Conservation (phyloP, 2,113 vertebrate species). For the Vireo altiloquus region DNA sequence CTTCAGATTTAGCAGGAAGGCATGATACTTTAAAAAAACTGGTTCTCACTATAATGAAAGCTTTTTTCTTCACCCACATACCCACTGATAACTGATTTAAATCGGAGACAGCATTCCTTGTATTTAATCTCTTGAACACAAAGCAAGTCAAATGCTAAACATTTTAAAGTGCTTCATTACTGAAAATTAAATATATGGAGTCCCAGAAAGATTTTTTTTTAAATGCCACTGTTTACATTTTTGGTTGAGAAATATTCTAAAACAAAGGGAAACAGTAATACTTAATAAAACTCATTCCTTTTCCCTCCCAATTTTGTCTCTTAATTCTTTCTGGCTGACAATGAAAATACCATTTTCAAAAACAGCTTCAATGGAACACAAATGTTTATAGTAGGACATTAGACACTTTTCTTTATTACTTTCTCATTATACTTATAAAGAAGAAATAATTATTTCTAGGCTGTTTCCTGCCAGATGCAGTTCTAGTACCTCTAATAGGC, state of each 20-base stretch:
- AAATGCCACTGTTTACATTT: background rate
- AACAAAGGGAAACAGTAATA: background rate
- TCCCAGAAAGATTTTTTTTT: background rate
- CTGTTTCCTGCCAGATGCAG: constrained; percentile 48
- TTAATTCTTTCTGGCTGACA: background rate
- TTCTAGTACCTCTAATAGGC: constrained; percentile 43
- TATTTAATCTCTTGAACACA: background rate
- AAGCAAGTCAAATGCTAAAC: background rate
- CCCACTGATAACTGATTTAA: background rate
- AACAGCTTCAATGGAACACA: background rate
- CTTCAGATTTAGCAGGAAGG: background rate
- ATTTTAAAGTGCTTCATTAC: background rate
- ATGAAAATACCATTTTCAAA: background rate
- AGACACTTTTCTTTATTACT: constrained; percentile 36
- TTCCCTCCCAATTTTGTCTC: background rate
- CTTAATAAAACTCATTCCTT: background rate
- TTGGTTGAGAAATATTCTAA: background rate
- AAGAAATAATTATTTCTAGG: constrained; percentile 51
- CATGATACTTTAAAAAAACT: background rate
- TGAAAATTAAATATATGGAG: background rate
- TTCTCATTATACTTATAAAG: constrained; percentile 21
- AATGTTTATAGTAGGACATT: constrained; percentile 7
- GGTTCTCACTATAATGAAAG: background rate
- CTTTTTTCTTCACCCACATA: background rate
- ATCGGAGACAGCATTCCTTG: background rate